Percentiles rank a stretch among this genome's conserved stretches.
Conservation (phyloP, 2,113 vertebrate species). For the Marmota flaviventris region DNA sequence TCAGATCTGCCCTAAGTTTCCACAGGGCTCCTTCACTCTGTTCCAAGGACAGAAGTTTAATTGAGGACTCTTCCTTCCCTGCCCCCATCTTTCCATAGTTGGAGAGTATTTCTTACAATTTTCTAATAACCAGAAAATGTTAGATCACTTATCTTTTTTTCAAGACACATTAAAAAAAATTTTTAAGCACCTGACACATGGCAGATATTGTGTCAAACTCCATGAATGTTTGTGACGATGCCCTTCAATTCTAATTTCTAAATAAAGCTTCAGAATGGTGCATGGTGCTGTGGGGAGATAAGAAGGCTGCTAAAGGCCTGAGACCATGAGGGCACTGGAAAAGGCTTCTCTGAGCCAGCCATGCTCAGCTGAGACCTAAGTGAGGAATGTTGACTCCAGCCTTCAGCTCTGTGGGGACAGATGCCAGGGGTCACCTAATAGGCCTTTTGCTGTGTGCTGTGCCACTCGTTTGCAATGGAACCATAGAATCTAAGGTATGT, state of each 20-base stretch:
- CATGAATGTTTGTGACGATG: background rate
- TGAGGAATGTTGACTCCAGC: background rate
- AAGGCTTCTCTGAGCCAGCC: background rate
- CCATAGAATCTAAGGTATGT: background rate
- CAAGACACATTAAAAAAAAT: background rate
- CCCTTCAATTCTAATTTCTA: background rate
- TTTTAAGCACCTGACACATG: background rate
- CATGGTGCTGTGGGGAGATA: rapidly evolving
- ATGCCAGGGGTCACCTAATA: rapidly evolving
- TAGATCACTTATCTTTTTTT: background rate
- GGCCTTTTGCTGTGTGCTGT: background rate
- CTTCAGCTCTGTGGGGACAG: rapidly evolving
- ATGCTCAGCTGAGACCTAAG: rapidly evolving
- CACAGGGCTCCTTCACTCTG: background rate
- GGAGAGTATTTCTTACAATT: background rate
- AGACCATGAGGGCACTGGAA: background rate
- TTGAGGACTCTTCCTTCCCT: no score
- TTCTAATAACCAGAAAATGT: background rate
- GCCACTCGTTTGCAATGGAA: background rate
- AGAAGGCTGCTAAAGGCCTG: no score
- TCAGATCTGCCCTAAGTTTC: background rate
- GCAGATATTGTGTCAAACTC: background rate
- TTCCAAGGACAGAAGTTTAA: background rate
- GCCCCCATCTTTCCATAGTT: background rate
- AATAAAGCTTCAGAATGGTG: background rate